phyloP scores from a whole-genome alignment of 2,113 vertebrate genomes.

The Larimichthys crocea region DNA sequence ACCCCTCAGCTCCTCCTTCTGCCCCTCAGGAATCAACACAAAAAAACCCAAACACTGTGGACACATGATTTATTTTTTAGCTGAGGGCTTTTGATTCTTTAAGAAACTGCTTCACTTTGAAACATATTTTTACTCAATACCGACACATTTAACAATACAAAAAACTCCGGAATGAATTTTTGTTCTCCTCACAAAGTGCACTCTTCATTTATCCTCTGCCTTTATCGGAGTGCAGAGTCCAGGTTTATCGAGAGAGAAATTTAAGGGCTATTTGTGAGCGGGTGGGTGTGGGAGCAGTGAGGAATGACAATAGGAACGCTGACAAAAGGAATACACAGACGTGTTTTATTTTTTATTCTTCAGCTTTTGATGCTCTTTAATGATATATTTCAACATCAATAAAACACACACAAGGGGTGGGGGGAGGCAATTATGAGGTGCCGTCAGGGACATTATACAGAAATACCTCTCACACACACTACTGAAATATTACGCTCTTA shows the following conservation, averaged over 20 bases:
- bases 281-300: not conserved
- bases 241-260: conserved; percentile 19
- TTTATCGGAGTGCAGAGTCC: conserved; percentile 1
- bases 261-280: conserved; percentile 22
- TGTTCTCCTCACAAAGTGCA: conserved; percentile 11
- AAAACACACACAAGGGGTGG: not conserved
- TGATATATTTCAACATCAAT: conserved; percentile 22
- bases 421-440: no score
- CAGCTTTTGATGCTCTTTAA: conserved; percentile 20
- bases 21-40: conserved; percentile 20
- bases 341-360: not conserved
- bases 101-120: conserved; percentile 18
- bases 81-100: conserved; percentile 22
- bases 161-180: not conserved
- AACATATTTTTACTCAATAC: not conserved
- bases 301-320: conserved; percentile 6
- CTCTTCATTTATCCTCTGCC: conserved; percentile 22
- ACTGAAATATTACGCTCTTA: no score
- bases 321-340: conserved; percentile 16
- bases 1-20: conserved; percentile 18
- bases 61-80: conserved; percentile 19
- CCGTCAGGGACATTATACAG: no score
- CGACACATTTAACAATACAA: not conserved
- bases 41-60: not conserved
- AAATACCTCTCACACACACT: no score